Evolutionary conservation across 2,797 vertebrate species (phyloP).

Genomic region (Acanthurus lineatus): DNA sequence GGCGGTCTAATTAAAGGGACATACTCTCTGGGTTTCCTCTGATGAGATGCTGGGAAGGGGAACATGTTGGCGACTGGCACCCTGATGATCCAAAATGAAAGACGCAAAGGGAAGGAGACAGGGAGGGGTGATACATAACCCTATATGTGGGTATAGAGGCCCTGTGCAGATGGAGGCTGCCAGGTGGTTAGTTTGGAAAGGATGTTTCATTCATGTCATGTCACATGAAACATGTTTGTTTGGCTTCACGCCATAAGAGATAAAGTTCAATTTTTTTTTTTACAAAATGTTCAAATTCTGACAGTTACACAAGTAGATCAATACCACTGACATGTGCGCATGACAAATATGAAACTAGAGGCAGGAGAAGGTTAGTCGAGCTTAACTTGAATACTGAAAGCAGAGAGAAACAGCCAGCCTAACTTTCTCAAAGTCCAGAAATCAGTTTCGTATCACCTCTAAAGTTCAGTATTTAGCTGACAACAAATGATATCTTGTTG

Average conservation of each 20-base stretch:
- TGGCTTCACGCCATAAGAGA: constrained; percentile 18
- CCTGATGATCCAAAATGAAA: constrained; percentile 76
- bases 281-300: not conserved
- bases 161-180: constrained; percentile 38
- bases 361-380: not conserved
- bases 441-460: not conserved
- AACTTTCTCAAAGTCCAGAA: not conserved
- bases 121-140: constrained; percentile 49
- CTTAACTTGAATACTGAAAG: not conserved
- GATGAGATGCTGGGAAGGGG: constrained; percentile 78
- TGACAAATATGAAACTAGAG: not conserved
- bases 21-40: constrained; percentile 81
- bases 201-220: constrained; percentile 31
- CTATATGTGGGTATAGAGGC: constrained; percentile 36
- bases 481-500: not conserved
- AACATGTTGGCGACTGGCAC: constrained; percentile 72
- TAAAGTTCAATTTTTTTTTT: constrained; percentile 15
- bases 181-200: constrained; percentile 47
- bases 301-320: not conserved
- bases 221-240: constrained; percentile 18
- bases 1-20: constrained; percentile 87
- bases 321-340: not conserved
- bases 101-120: constrained; percentile 40
- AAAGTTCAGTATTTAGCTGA: not conserved
- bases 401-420: not conserved